Base-by-base conservation (phyloP, 2,888 invertebrate genomes). In the Patella depressa region DNA sequence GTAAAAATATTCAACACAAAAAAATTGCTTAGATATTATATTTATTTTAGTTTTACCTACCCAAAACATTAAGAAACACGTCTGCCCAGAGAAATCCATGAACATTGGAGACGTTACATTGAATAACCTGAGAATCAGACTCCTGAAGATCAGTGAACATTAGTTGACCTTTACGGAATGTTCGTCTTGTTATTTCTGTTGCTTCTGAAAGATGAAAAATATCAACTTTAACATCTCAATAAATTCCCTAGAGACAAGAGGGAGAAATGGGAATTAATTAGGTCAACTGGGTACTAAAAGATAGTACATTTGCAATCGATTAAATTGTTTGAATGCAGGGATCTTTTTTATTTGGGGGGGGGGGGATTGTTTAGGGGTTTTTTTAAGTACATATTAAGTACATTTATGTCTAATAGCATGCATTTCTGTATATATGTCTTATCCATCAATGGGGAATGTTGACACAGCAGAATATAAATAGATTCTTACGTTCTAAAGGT, bases 21-120 rank as follows among this genome's bases (percentile, higher is more conserved):
- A 45, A 45, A 45, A 45, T 7, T 45, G 34, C 34, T 45, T 45
- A 45, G 34, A 45, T 4, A 11, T 72, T 45, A 45, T 7, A 45
- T 5, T 45, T 45, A 45, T 45, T 45, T 45, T 45, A 70, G 9
- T 15, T 65, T 34, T 19, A 84, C 93, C 93, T 91, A 96, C 95
- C 95, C 89, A 97, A 93, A 12, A 99, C 98, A 92, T 99, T 98
- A 65, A 99, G 94, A 92, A 96, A 98, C 76, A 99, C 97, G 93
- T 99, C 99, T 90, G 97, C 97, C 93, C 98, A 99, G 55, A 98
- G 97, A 92, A 98, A 99, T 53, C 99, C 99, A 85, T 97, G 94
- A n/a, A 96, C 95, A 92, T 99, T 99, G 88, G 98, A 98, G 1
- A 98, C 99, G 93, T 99, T 99, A 92, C 99, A 99, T 80, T 99